These are phyloP conservation scores for Drosophila atroscutellata DNA, from an alignment of 2,888 invertebrate species.

Conservation along the genomic window DNA sequence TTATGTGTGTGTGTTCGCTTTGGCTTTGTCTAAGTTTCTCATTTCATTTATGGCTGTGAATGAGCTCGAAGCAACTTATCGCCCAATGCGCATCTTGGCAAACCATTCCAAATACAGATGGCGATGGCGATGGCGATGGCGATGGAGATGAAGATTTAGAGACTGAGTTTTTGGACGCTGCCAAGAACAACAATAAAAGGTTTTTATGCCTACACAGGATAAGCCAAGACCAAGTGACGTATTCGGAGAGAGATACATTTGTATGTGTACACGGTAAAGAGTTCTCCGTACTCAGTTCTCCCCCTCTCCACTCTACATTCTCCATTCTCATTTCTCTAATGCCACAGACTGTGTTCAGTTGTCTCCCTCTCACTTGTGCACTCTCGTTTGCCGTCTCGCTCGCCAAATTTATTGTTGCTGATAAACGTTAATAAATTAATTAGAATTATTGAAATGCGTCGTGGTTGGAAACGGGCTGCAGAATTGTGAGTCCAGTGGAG, in stretches of 20 bases:
- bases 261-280: slow-evolving; percentile 17
- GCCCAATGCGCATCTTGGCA: slow-evolving; percentile 55
- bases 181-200: slow-evolving; percentile 32
- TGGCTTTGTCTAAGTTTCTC: slow-evolving; percentile 60
- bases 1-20: background rate
- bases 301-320: background rate
- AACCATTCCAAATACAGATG: slow-evolving; percentile 38
- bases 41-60: slow-evolving; percentile 73
- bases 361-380: no score
- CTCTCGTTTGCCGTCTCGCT: slow-evolving; percentile 9
- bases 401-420: slow-evolving; percentile 82
- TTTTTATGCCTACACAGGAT: slow-evolving; percentile 30
- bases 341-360: slow-evolving; percentile 11
- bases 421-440: slow-evolving; percentile 85
- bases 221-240: slow-evolving; percentile 11
- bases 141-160: slow-evolving; percentile 7
- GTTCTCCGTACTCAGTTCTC: background rate
- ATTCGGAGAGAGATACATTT: slow-evolving; percentile 3
- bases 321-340: slow-evolving; percentile 9
- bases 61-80: slow-evolving; percentile 64
- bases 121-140: background rate
- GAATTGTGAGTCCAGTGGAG: slow-evolving; percentile 30
- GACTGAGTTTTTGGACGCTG: slow-evolving; percentile 27
- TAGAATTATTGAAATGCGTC: slow-evolving; percentile 85
- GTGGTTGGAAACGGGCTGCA: slow-evolving; percentile 28